Evolutionary conservation across 2,797 vertebrate genomes (phyloP).

Genomic region (Girardinus metallicus): DNA sequence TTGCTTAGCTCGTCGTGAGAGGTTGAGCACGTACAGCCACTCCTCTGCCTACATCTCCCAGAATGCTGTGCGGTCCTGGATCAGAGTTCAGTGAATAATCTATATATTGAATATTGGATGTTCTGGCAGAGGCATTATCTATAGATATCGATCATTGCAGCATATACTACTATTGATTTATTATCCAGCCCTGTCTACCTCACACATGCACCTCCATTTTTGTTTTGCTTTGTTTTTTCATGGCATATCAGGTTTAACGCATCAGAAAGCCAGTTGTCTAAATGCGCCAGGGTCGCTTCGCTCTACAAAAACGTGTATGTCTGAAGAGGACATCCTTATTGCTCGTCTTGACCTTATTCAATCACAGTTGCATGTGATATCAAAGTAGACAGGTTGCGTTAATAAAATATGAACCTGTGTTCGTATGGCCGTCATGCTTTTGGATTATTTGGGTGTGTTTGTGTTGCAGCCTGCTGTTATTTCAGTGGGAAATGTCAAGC

Average conservation of each 20-base stretch:
- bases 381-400: background rate
- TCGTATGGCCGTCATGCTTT: constrained; percentile 6
- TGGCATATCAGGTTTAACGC: background rate
- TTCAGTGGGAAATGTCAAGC: constrained; percentile 50
- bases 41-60: no score
- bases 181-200: background rate
- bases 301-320: background rate
- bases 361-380: background rate
- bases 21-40: no score
- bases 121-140: no score
- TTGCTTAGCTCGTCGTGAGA: no score
- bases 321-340: background rate
- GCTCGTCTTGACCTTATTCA: background rate
- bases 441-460: constrained; percentile 19
- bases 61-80: no score
- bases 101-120: no score
- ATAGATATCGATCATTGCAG: no score
- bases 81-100: no score
- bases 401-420: background rate
- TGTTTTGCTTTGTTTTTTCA: background rate
- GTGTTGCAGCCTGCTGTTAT: constrained; percentile 10
- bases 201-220: background rate
- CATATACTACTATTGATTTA: no score
- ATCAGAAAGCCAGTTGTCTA: background rate
- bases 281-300: background rate